These are phyloP conservation scores for Gryllus longicercus DNA, from an alignment of 2,888 invertebrate species.

Conservation along the genomic window DNA sequence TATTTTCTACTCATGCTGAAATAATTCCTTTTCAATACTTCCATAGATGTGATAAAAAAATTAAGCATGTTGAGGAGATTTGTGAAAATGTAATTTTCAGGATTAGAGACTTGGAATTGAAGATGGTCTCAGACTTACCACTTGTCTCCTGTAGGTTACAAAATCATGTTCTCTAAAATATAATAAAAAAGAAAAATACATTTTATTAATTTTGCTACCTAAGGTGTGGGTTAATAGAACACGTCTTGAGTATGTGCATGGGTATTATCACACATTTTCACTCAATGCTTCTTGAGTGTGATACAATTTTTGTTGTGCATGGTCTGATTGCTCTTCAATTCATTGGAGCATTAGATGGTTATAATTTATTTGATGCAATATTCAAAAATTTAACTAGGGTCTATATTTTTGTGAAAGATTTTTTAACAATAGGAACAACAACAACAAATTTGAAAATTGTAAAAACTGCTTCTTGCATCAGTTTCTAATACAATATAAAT, in stretches of 20 bases:
- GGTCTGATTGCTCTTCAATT: background rate
- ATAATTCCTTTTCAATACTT: too few relatives aligned
- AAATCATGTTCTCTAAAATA: background rate
- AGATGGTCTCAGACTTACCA: background rate
- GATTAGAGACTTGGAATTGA: background rate
- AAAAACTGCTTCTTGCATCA: too few relatives aligned
- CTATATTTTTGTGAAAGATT: background rate
- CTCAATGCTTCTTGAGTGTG: too few relatives aligned
- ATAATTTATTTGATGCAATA: background rate
- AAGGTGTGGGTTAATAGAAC: too few relatives aligned
- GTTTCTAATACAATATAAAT: too few relatives aligned
- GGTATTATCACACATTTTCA: too few relatives aligned
- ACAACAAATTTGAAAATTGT: too few relatives aligned
- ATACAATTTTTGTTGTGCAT: background rate
- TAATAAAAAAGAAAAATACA: slow-evolving; percentile 12
- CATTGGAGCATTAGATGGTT: background rate
- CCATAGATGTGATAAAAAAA: too few relatives aligned
- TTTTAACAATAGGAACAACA: too few relatives aligned
- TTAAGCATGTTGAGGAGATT: too few relatives aligned
- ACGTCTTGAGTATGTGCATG: too few relatives aligned
- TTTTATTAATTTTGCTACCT: background rate
- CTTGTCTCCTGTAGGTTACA: slow-evolving; percentile 5
- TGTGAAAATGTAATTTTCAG: background rate
- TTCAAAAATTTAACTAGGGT: background rate
- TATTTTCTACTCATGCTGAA: too few relatives aligned